Evolutionary conservation across 2,888 invertebrate species (phyloP).

Genomic region (Troides aeacus): DNA sequence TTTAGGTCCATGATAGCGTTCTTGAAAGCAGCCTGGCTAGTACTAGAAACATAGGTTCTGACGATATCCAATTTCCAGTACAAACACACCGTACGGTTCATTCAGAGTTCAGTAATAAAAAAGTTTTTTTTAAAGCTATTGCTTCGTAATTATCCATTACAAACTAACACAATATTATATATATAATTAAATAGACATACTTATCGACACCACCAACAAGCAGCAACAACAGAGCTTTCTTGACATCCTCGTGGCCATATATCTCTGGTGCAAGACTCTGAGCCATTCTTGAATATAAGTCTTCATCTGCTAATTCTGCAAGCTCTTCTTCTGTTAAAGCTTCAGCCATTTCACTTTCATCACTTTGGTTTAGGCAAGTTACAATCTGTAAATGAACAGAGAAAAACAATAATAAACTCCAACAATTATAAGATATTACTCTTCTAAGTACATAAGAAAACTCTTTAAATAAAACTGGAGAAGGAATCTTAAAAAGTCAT

Average conservation of each 20-base stretch:
- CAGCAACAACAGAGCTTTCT: conserved; percentile 95
- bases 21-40: no score
- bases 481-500: background rate
- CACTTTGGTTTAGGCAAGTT: conserved; percentile 90
- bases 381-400: conserved; percentile 79
- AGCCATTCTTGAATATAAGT: conserved; percentile 96
- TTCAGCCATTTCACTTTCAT: conserved; percentile 86
- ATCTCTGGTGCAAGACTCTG: conserved; percentile 98
- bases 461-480: background rate
- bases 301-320: conserved; percentile 88
- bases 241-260: conserved; percentile 98
- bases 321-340: conserved; percentile 92
- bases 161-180: background rate
- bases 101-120: no score
- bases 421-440: no score
- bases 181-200: conserved; percentile 45
- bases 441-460: no score
- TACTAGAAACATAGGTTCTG: no score
- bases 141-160: background rate
- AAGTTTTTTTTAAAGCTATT: background rate
- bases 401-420: background rate
- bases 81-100: no score
- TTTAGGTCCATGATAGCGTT: no score
- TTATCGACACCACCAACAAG: conserved; percentile 95
- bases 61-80: no score